A percentile compares a stretch with the other conserved stretches of the same genome.
phyloP scores from a whole-genome alignment of 2,797 vertebrate species.

The Silurus aristotelis region DNA sequence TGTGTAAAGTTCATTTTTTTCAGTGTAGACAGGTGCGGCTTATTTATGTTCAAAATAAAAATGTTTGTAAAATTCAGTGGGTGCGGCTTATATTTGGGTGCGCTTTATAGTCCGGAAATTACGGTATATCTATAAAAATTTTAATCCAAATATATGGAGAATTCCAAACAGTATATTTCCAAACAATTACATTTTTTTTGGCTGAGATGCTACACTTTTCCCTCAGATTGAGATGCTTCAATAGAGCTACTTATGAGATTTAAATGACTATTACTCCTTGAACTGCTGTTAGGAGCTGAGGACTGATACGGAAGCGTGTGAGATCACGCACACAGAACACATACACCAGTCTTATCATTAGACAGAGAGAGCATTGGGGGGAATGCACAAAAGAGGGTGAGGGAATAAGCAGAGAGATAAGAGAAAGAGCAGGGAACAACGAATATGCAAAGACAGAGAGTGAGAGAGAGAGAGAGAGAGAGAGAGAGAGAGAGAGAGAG shows the following conservation, averaged over 20 bases:
- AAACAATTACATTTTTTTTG: conserved; percentile 4
- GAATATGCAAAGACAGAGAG: not conserved
- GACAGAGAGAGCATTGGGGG: not conserved
- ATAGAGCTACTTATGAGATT: conserved; percentile 56
- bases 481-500: not conserved
- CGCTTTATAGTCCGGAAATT: no score
- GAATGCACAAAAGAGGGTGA: not conserved
- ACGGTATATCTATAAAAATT: no score
- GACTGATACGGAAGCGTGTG: conserved; percentile 29
- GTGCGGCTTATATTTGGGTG: no score
- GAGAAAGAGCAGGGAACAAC: not conserved
- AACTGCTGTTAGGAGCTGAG: conserved; percentile 34
- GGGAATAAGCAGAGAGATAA: not conserved
- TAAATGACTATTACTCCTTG: conserved; percentile 54
- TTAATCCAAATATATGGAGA: not conserved
- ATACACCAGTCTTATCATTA: conserved; percentile 43
- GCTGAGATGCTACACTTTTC: conserved; percentile 31
- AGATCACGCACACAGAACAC: conserved; percentile 44
- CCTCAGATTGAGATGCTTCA: conserved; percentile 48
- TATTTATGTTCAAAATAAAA: no score
- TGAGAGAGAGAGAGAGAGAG: not conserved
- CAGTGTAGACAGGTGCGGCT: no score
- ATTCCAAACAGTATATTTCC: not conserved
- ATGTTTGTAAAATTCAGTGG: no score
- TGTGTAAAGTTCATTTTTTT: no score